phyloP scores from a whole-genome alignment of 2,113 vertebrate genomes.

The Colaptes auratus region DNA sequence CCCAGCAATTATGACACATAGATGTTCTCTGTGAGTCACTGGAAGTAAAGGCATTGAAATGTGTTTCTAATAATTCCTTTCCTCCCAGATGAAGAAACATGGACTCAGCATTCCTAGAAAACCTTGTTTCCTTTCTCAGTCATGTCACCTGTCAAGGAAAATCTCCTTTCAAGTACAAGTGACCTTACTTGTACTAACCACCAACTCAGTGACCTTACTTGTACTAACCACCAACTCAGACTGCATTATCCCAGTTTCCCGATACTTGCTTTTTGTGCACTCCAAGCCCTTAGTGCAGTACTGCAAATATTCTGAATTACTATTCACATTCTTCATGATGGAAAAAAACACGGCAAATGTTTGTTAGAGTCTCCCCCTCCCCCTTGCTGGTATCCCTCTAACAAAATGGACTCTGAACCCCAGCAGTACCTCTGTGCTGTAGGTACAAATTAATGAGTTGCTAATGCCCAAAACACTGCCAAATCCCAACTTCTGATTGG shows the following conservation, averaged over 20 bases:
- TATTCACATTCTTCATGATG: background rate
- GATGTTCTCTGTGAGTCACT: background rate
- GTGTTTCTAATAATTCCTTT: background rate
- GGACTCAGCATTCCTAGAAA: background rate
- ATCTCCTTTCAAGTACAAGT: background rate
- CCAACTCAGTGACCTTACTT: background rate
- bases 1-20: background rate
- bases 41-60: background rate
- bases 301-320: background rate
- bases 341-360: background rate
- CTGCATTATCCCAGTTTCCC: background rate
- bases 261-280: background rate
- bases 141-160: background rate
- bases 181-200: background rate
- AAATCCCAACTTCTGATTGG: slow-evolving; percentile 30
- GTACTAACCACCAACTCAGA: background rate
- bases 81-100: background rate
- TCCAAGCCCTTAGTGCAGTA: background rate
- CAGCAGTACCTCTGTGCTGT: background rate
- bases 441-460: slow-evolving; percentile 39
- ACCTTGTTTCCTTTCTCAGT: background rate
- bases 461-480: slow-evolving; percentile 28
- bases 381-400: background rate
- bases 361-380: background rate
- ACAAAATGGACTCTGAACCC: background rate